A percentile compares a stretch with the other conserved stretches of the same genome.
Conservation (phyloP, 1,140 invertebrate genomes). For the Papilio helenus region DNA sequence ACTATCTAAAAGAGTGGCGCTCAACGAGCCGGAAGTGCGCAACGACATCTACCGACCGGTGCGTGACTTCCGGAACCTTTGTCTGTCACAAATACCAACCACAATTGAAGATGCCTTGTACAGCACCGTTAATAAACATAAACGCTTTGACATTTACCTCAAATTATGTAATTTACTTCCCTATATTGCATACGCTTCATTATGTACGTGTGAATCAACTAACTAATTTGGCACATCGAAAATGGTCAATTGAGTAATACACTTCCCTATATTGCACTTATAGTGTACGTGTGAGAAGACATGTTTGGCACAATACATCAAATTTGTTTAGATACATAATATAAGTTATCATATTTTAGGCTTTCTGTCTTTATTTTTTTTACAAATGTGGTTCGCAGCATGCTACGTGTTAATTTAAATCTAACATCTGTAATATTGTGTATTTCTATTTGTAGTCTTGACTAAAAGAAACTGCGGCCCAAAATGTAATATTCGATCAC, state of each 20-base stretch:
- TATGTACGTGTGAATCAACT: not conserved
- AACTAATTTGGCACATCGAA: not conserved
- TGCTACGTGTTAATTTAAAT: not conserved
- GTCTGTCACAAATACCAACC: slow-evolving; percentile 20
- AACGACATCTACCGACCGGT: slow-evolving; percentile 43
- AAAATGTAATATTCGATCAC: not conserved
- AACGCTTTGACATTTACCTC: slow-evolving; percentile 13
- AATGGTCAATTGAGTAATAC: not conserved
- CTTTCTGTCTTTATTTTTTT: not conserved
- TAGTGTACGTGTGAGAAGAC: not conserved
- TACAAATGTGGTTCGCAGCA: not conserved
- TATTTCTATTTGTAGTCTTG: not conserved
- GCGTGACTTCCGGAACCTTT: slow-evolving; percentile 47
- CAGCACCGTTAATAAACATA: not conserved
- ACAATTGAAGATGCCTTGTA: slow-evolving; percentile 16
- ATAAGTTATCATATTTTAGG: not conserved
- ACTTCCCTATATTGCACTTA: not conserved
- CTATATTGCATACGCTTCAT: not conserved
- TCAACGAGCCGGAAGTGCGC: slow-evolving; percentile 42
- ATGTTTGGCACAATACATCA: not conserved
- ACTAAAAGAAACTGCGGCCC: not conserved
- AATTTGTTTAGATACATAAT: not conserved
- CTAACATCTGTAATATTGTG: not conserved
- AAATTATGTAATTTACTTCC: slow-evolving; percentile 27
- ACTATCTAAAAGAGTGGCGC: slow-evolving; percentile 17